phyloP scores from a whole-genome alignment of 2,113 vertebrate species.

The Myrmecobius fasciatus region DNA sequence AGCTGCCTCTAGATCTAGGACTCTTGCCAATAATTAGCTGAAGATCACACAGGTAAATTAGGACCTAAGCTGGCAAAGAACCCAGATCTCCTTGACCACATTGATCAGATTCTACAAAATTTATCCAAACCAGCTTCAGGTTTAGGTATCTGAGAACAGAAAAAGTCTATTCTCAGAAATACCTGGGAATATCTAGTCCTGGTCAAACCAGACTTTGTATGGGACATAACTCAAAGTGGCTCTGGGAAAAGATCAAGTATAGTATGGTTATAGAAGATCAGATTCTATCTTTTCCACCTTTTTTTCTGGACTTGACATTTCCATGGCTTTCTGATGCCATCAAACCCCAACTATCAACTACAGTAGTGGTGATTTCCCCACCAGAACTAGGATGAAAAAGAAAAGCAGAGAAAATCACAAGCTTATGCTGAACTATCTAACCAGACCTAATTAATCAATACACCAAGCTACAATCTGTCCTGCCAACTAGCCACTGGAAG shows the following conservation, averaged over 20 bases:
- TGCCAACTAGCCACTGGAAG: neutral
- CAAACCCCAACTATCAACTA: neutral
- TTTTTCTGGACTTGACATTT: neutral
- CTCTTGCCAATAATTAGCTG: neutral
- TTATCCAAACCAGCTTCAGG: neutral
- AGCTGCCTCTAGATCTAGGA: neutral
- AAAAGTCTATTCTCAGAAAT: neutral
- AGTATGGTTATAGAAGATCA: neutral
- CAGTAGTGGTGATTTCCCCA: neutral
- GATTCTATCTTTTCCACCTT: neutral
- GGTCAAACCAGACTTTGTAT: neutral
- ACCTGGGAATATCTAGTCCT: neutral
- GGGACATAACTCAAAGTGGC: neutral
- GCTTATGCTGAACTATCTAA: neutral
- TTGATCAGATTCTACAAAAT: neutral
- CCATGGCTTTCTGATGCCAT: neutral
- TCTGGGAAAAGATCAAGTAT: neutral
- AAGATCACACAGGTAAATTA: neutral
- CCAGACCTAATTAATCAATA: neutral
- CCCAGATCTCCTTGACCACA: neutral
- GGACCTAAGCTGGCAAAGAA: neutral
- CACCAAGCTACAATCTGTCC: constrained; percentile 7
- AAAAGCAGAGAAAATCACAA: neutral
- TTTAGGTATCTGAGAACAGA: neutral
- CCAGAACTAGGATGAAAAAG: neutral